Conservation (phyloP, 2,113 vertebrate species). For the Hyla sarda region DNA sequence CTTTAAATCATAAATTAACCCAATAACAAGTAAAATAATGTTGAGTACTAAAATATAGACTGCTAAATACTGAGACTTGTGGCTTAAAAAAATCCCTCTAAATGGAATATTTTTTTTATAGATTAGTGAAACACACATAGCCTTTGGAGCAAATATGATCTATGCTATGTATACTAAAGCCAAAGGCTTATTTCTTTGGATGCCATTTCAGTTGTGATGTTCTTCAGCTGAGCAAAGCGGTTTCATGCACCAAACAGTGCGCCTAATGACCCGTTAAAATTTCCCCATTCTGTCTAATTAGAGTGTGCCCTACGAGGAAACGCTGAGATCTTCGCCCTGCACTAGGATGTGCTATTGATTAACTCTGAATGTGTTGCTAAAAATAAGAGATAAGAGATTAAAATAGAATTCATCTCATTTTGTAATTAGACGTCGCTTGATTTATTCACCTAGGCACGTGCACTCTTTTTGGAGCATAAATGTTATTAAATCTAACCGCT, state of each 20-base stretch:
- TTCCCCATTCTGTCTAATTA: constrained; percentile 50
- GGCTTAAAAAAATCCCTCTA: no score
- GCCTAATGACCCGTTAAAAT: constrained; percentile 40
- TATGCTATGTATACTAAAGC: constrained; percentile 13
- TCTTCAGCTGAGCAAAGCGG: not conserved
- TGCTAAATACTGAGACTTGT: no score
- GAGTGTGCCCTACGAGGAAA: constrained; percentile 38
- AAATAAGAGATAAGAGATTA: constrained; percentile 40
- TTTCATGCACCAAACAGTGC: constrained; percentile 47
- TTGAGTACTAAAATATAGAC: no score
- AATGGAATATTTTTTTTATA: not conserved
- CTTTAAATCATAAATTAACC: no score
- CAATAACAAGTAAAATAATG: no score
- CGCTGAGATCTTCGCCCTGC: constrained; percentile 14
- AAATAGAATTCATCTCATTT: constrained; percentile 36
- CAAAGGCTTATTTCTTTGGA: constrained; percentile 21
- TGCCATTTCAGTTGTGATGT: constrained; percentile 16
- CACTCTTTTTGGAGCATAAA: not conserved
- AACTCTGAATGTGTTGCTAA: constrained; percentile 26
- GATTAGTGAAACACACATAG: not conserved
- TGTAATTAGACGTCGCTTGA: constrained; percentile 36
- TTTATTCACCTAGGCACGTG: constrained; percentile 26
- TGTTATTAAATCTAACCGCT: not conserved
- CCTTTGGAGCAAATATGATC: not conserved
- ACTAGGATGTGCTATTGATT: constrained; percentile 35